Conservation (phyloP, 2,888 invertebrate species). For the Xylophagus ater region DNA sequence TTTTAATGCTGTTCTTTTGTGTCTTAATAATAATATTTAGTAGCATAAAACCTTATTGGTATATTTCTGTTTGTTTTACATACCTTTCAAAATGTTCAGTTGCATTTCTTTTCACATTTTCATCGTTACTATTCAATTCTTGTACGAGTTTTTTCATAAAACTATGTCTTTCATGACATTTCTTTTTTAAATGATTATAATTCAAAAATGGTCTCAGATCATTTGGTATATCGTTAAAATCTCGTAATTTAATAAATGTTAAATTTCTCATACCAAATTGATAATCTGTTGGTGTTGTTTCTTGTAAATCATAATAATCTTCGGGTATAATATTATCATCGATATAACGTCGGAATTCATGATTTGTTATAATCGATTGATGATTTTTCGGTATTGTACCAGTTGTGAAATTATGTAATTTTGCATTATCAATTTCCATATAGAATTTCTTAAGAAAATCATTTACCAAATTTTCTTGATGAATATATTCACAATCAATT, state of each 20-base stretch:
- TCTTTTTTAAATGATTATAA: conserved; percentile 14
- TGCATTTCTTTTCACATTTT: conserved; percentile 11
- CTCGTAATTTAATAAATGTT: conserved; percentile 12
- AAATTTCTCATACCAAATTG: conserved; percentile 17
- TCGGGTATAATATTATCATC: conserved; percentile 15
- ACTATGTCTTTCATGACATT: conserved; percentile 17
- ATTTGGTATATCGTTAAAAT: conserved; percentile 15
- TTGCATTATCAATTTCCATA: conserved; percentile 29
- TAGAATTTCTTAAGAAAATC: conserved; percentile 42
- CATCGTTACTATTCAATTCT: conserved; percentile 15
- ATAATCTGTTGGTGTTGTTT: conserved; percentile 8
- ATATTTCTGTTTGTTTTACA: too few relatives aligned
- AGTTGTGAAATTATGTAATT: conserved; percentile 16
- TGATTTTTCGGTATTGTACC: not conserved
- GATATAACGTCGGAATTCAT: conserved; percentile 16
- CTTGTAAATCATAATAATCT: conserved; percentile 15
- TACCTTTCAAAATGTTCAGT: conserved; percentile 18
- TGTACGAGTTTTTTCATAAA: conserved; percentile 15
- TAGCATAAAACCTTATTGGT: too few relatives aligned
- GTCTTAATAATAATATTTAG: too few relatives aligned
- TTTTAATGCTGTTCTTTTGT: too few relatives aligned
- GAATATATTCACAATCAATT: conserved; percentile 46
- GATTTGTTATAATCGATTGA: conserved; percentile 9
- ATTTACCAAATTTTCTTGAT: conserved; percentile 34
- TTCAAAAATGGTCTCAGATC: conserved; percentile 17